Evolutionary conservation across 2,113 vertebrate genomes (phyloP), one percentile per base, ranked within the genome.

Genomic region (Pholis gunnellus): DNA sequence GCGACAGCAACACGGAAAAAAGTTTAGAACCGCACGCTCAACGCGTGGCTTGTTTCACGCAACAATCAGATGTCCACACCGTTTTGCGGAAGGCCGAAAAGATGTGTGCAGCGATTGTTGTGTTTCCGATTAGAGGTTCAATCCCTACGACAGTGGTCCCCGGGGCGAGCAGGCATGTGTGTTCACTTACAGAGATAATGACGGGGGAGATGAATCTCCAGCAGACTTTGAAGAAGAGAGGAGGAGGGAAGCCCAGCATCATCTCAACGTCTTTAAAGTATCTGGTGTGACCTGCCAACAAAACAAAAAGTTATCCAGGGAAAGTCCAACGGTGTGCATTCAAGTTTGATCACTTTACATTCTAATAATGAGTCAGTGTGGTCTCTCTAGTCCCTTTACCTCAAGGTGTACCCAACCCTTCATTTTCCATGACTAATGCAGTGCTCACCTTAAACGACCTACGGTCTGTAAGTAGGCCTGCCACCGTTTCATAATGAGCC

Each of bases 221-320:
- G 94, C 98, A 99, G 88, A 99, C 95, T 94, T 97, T 98, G 95
- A 99, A 99, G 95, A 99, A 99, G 86, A 98, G 80, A 0, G 98
- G 98, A 0, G 98, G 98, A 1, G 97, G 97, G 90, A 99, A 99
- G 5, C 98, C 98, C 93, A 99, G 94, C 98, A 99, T 99, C 98
- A 99, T 99, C 95, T 99, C 97, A 54, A 99, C 99, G 91, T 99
- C 98, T 94, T 95, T 97, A 89, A 99, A 99, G 92, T 99, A 99
- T 87, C 97, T 98, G 44, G n/a, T 92, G 91, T 99, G 95, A 17
- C 98, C 98, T 99, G 92, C 2, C 42, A 77, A 6, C 18, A 65
- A 59, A 50, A 75, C 13, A 75, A 34, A 31, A 63, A 6, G 20
- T 54, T 14, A 46, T 40, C 5, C 20, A 75, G 11, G 18, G 25